Evolutionary conservation across 1,140 invertebrate genomes (phyloP).

Genomic region (Drosophila ironensis): DNA sequence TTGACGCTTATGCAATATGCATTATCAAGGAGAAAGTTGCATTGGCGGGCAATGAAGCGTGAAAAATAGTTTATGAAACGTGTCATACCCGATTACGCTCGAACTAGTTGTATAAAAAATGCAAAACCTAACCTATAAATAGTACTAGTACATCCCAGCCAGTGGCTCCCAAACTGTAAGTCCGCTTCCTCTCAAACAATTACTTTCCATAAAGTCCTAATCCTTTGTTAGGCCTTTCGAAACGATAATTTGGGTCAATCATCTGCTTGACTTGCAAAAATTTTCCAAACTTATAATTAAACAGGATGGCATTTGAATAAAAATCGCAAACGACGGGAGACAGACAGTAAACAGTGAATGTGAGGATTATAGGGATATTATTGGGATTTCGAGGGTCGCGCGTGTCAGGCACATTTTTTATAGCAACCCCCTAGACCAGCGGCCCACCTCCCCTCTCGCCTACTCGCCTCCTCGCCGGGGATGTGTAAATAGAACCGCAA

Average conservation of each 20-base stretch:
- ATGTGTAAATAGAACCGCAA: conserved; percentile 64
- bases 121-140: neutral
- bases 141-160: too few relatives aligned
- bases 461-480: too few relatives aligned
- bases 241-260: conserved; percentile 61
- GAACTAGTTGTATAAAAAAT: neutral
- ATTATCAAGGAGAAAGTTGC: neutral
- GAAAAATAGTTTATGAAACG: conserved; percentile 15
- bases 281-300: conserved; percentile 50
- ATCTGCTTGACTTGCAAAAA: conserved; percentile 66
- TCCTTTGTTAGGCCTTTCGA: conserved; percentile 31
- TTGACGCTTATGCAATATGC: conserved; percentile 35
- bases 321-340: conserved; percentile 53
- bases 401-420: conserved; percentile 73
- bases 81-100: neutral
- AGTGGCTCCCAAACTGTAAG: neutral
- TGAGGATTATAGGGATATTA: conserved; percentile 59
- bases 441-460: conserved; percentile 4
- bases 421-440: conserved; percentile 29
- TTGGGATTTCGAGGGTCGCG: conserved; percentile 65
- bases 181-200: neutral
- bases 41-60: conserved; percentile 19
- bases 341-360: conserved; percentile 28
- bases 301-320: conserved; percentile 59
- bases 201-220: neutral